Conservation (phyloP, 2,797 vertebrate species). For the Centropyge bicolor region DNA sequence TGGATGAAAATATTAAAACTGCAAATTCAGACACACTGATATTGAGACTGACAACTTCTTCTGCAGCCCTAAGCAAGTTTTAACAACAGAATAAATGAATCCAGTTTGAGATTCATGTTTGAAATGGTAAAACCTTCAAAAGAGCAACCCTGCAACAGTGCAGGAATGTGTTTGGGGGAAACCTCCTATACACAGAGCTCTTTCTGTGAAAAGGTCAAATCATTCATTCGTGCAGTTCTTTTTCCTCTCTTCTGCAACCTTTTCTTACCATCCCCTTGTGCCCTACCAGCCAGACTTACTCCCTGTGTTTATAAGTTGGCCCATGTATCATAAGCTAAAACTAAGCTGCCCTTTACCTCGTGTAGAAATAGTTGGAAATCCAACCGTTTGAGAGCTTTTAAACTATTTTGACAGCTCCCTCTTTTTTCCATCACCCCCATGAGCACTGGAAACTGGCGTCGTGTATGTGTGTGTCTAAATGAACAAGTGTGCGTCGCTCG, state of each 20-base stretch:
- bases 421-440: constrained; percentile 80
- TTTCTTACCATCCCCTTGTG: constrained; percentile 79
- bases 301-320: constrained; percentile 83
- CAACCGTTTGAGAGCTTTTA: constrained; percentile 80
- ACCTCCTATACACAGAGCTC: constrained; percentile 79
- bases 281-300: constrained; percentile 76
- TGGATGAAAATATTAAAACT: constrained; percentile 11
- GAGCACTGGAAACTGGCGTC: constrained; percentile 78
- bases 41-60: constrained; percentile 11
- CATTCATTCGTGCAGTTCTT: constrained; percentile 81
- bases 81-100: constrained; percentile 49
- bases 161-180: constrained; percentile 81
- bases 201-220: constrained; percentile 87
- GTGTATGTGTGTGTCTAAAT: constrained; percentile 70
- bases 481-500: constrained; percentile 72
- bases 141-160: constrained; percentile 66
- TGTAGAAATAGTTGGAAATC: constrained; percentile 83
- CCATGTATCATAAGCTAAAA: constrained; percentile 79
- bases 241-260: constrained; percentile 80
- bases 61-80: constrained; percentile 19
- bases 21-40: background rate
- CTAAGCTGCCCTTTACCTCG: constrained; percentile 82
- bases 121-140: constrained; percentile 65
- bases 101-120: constrained; percentile 57
- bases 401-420: constrained; percentile 84